Evolutionary conservation across 2,888 invertebrate species (phyloP).

Genomic region (Exephanes ischioxanthus): DNA sequence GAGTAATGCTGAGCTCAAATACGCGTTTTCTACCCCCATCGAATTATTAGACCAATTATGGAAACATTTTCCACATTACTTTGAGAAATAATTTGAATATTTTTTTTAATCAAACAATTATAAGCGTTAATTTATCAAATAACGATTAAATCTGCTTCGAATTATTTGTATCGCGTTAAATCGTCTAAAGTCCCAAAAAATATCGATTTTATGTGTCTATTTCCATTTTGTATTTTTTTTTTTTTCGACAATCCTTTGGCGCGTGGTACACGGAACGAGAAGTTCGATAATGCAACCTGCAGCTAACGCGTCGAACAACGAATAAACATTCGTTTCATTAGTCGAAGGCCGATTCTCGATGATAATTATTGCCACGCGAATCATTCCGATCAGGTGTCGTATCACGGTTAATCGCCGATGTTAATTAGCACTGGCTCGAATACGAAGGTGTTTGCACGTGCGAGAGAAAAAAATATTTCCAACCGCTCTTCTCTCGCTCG

Average conservation of each 20-base stretch:
- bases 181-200: background rate
- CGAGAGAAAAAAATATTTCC: background rate
- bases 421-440: background rate
- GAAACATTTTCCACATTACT: background rate
- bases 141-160: too few species aligned
- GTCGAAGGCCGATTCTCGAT: background rate
- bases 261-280: background rate
- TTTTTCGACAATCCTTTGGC: background rate
- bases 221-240: background rate
- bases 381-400: background rate
- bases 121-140: too few species aligned
- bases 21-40: background rate
- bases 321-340: background rate
- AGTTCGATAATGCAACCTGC: background rate
- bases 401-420: background rate
- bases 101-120: too few species aligned
- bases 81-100: too few species aligned
- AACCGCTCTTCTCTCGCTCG: background rate
- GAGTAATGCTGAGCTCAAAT: slow-evolving; percentile 43
- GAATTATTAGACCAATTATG: background rate
- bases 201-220: too few species aligned
- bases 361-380: background rate
- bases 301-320: background rate
- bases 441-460: background rate
- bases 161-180: background rate